Percentiles rank a stretch among this genome's conserved stretches.
Evolutionary conservation across 1,140 invertebrate species (phyloP).

Genomic region (Spodoptera litura): DNA sequence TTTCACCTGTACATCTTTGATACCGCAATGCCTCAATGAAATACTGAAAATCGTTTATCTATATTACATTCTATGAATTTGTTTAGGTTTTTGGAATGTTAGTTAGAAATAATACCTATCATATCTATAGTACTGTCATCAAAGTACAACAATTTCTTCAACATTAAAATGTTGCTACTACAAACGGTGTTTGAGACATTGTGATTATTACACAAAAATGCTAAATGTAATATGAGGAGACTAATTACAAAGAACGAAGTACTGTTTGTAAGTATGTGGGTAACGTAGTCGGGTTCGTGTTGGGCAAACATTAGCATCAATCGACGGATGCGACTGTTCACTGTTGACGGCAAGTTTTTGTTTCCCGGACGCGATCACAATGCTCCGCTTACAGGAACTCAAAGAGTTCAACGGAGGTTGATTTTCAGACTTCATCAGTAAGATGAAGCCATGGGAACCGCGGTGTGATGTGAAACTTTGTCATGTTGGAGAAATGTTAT

Average conservation of each 20-base stretch:
- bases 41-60: no score
- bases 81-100: no score
- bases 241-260: neutral
- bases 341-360: conserved; percentile 30
- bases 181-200: neutral
- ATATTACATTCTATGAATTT: no score
- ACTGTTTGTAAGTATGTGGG: neutral
- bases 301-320: conserved; percentile 39
- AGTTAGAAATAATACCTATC: neutral
- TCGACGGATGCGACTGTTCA: conserved; percentile 34
- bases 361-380: conserved; percentile 45
- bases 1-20: no score
- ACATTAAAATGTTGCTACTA: neutral
- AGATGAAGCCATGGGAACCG: conserved; percentile 14
- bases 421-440: conserved; percentile 59
- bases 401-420: conserved; percentile 59
- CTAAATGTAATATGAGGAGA: neutral
- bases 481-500: neutral
- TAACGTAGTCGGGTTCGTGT: neutral
- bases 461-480: neutral
- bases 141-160: neutral
- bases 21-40: no score
- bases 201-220: conserved; percentile 5
- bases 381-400: conserved; percentile 41
- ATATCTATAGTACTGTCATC: neutral